Percentiles rank a stretch among this genome's conserved stretches.
Conservation (phyloP, 2,113 vertebrate genomes). For the Macheiramphus alcinus region DNA sequence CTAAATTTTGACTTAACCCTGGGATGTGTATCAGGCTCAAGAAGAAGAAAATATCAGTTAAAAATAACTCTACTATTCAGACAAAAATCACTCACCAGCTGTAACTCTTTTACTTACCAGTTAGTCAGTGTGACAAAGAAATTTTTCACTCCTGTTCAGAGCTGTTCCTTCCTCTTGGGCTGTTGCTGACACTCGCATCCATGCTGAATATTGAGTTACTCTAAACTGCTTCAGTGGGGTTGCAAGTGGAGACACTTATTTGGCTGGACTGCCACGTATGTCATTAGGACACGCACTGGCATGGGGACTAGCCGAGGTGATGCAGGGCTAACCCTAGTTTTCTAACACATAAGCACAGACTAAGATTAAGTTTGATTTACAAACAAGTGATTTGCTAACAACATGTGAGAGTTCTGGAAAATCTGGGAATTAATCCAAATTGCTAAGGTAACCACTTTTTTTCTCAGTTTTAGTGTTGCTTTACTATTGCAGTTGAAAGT, state of each 20-base stretch:
- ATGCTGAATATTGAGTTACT: not conserved
- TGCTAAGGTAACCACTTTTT: not conserved
- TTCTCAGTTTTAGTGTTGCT: not conserved
- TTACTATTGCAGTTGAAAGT: not conserved
- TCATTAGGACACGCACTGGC: not conserved
- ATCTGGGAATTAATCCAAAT: not conserved
- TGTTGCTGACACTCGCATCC: not conserved
- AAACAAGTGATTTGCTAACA: not conserved
- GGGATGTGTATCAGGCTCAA: not conserved
- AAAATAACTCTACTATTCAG: not conserved
- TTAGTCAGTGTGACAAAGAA: not conserved
- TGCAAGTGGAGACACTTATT: not conserved
- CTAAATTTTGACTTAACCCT: not conserved
- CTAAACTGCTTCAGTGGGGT: not conserved
- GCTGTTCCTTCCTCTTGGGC: not conserved
- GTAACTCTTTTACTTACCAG: not conserved
- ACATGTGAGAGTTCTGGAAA: not conserved
- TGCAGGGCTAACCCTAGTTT: not conserved
- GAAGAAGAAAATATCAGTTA: not conserved
- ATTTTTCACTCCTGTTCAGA: not conserved
- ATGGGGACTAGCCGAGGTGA: not conserved
- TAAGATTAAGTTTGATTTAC: not conserved
- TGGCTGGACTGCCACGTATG: accelerated
- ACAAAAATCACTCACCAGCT: not conserved
- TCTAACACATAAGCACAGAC: not conserved